Evolutionary conservation across 2,797 vertebrate species (phyloP).

Genomic region (Coregonus suidteri): DNA sequence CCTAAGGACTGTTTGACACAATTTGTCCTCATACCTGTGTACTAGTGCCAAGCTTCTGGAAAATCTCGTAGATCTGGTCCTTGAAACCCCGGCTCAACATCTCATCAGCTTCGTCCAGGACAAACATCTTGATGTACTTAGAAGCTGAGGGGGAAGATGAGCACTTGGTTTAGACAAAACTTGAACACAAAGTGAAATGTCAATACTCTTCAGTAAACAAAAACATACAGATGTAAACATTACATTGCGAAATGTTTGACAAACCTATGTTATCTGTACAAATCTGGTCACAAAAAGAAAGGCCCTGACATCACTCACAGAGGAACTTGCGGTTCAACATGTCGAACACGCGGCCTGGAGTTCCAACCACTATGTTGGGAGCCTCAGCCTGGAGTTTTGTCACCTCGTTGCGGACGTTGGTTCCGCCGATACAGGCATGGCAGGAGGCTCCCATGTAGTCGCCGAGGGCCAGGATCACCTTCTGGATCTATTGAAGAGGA

Average conservation of each 20-base stretch:
- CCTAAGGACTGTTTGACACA: too few relatives aligned
- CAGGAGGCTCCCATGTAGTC: conserved; percentile 92
- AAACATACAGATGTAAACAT: too few relatives aligned
- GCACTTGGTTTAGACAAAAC: background rate
- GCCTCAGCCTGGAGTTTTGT: conserved; percentile 87
- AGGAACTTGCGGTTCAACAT: conserved; percentile 86
- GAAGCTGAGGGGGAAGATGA: conserved; percentile 61
- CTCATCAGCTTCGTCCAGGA: conserved; percentile 82
- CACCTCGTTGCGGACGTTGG: conserved; percentile 85
- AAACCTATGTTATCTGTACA: too few relatives aligned
- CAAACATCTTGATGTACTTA: conserved; percentile 82
- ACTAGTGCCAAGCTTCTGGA: conserved; percentile 81
- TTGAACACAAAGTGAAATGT: background rate
- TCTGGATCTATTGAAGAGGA: conserved; percentile 81
- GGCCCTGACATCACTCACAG: conserved; percentile 72
- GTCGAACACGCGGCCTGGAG: conserved; percentile 88
- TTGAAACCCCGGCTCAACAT: conserved; percentile 85
- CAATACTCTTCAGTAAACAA: background rate
- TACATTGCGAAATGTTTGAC: too few relatives aligned
- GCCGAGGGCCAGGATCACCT: conserved; percentile 90
- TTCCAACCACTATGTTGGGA: conserved; percentile 89
- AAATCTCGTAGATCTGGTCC: conserved; percentile 85
- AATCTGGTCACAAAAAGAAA: too few relatives aligned
- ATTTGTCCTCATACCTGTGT: conserved; percentile 70
- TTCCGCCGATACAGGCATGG: conserved; percentile 91